Evolutionary conservation across 2,888 invertebrate genomes (phyloP).

Genomic region (Agonopterix alstromeriana): DNA sequence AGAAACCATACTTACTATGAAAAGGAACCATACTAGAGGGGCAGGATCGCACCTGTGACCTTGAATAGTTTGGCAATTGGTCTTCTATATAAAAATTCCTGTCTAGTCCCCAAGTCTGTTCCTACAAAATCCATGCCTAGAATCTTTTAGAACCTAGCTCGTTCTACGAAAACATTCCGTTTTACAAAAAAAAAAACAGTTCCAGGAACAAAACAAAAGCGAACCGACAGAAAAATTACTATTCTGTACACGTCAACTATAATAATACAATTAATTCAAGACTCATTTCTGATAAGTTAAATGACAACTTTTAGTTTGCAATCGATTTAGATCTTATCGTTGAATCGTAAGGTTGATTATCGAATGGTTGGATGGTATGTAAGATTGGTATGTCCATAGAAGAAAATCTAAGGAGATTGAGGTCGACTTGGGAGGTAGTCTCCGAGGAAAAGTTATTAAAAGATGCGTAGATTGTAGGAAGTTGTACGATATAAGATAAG

Average conservation of each 20-base stretch:
- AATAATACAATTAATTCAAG: constrained; percentile 7
- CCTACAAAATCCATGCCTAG: no score
- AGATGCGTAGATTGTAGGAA: no score
- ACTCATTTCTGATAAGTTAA: background rate
- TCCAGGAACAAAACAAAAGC: constrained; percentile 3
- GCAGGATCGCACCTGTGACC: no score
- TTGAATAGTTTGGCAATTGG: no score
- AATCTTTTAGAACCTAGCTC: no score
- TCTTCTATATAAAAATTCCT: no score
- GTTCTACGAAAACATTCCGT: no score
- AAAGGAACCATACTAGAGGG: no score
- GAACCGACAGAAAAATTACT: constrained; percentile 1
- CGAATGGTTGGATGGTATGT: background rate
- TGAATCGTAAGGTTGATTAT: no score
- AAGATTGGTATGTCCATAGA: constrained; percentile 1
- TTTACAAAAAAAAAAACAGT: background rate
- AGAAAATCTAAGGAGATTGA: constrained; percentile 4
- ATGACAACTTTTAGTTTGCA: background rate
- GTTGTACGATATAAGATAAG: no score
- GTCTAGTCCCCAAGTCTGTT: no score
- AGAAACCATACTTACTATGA: no score
- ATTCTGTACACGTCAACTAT: constrained; percentile 4
- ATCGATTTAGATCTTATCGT: background rate
- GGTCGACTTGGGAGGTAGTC: constrained; percentile 7
- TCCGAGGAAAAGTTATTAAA: background rate